phyloP scores from a whole-genome alignment of 2,797 vertebrate species.

The Tympanoctomys barrerae region DNA sequence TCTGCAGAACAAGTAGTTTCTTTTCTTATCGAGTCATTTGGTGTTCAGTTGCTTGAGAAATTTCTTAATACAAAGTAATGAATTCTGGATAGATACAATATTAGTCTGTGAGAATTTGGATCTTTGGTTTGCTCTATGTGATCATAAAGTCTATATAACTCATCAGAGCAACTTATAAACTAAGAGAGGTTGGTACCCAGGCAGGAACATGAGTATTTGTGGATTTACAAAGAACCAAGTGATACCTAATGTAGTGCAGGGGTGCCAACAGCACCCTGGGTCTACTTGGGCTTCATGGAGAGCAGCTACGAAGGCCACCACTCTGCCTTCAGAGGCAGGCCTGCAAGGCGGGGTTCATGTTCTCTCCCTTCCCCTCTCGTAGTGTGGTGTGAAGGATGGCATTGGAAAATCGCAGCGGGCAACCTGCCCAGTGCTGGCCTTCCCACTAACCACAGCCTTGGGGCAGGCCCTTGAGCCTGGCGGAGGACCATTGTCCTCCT shows the following conservation, averaged over 20 bases:
- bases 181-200: neutral
- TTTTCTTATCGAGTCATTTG: neutral
- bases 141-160: neutral
- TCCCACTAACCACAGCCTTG: neutral
- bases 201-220: neutral
- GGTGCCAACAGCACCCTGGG: neutral
- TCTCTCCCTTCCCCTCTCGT: neutral
- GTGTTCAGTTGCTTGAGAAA: neutral
- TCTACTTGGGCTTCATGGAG: rapidly evolving
- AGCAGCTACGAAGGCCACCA: neutral
- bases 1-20: neutral
- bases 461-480: neutral
- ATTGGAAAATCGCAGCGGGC: neutral
- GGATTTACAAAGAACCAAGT: neutral
- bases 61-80: neutral
- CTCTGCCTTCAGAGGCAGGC: neutral
- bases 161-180: neutral
- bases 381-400: neutral
- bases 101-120: neutral
- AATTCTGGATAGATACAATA: neutral
- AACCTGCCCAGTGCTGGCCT: neutral
- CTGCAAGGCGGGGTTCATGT: neutral
- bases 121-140: neutral
- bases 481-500: neutral
- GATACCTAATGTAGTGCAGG: too few species aligned